phyloP scores from a whole-genome alignment of 2,797 vertebrate species.

The Halcyon badia region DNA sequence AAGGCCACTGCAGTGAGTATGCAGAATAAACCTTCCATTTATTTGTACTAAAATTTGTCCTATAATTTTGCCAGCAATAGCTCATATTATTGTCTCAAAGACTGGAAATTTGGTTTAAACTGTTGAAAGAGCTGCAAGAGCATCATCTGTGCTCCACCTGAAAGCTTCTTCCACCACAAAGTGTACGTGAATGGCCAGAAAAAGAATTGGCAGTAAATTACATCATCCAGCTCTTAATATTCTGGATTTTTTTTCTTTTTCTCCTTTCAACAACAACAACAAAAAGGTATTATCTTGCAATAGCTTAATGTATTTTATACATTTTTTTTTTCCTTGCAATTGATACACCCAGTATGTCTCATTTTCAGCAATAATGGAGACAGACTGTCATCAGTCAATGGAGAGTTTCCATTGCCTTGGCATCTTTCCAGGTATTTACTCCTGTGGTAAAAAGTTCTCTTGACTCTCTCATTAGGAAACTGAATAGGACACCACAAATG shows the following conservation, averaged over 20 bases:
- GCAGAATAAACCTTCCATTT: not conserved
- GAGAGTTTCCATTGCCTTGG: not conserved
- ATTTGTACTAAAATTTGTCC: not conserved
- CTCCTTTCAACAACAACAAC: too few species aligned
- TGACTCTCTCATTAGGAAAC: not conserved
- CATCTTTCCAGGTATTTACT: not conserved
- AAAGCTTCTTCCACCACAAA: not conserved
- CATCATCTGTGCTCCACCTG: not conserved
- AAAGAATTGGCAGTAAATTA: not conserved
- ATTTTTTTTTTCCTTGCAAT: not conserved
- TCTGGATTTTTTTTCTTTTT: not conserved
- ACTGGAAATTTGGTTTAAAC: not conserved
- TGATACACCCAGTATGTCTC: not conserved
- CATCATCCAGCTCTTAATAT: not conserved
- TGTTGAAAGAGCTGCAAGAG: not conserved
- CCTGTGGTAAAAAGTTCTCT: not conserved
- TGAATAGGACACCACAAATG: not conserved
- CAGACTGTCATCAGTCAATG: not conserved
- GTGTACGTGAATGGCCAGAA: rapidly evolving
- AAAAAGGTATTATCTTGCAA: not conserved
- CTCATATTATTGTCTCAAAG: not conserved
- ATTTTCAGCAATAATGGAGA: not conserved
- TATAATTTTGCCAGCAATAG: not conserved
- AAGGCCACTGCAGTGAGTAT: not conserved
- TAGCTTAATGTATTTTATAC: not conserved